phyloP scores from a whole-genome alignment of 2,888 invertebrate genomes.

The Drosophila parthenogenetica region DNA sequence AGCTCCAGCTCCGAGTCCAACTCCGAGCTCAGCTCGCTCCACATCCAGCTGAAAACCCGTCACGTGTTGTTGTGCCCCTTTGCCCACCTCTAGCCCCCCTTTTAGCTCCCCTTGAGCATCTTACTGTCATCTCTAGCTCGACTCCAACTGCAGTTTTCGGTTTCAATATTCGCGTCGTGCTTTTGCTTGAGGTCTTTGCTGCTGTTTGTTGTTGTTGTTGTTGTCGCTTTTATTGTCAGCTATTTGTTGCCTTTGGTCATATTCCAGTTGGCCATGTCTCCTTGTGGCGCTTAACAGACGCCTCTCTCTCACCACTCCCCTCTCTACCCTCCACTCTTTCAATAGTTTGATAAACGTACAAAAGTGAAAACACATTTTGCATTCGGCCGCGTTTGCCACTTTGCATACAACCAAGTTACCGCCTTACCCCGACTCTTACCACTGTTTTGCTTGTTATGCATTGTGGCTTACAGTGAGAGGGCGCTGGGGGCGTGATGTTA shows the following conservation, averaged over 20 bases:
- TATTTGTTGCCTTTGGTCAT: conserved; percentile 76
- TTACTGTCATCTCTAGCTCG: conserved; percentile 24
- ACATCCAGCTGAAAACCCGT: conserved; percentile 56
- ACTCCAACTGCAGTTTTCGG: conserved; percentile 68
- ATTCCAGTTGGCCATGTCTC: conserved; percentile 66
- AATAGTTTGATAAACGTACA: conserved; percentile 70
- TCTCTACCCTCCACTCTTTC: not conserved
- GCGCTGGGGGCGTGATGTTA: not conserved
- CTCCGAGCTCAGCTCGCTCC: conserved; percentile 46
- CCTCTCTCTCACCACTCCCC: conserved; percentile 8
- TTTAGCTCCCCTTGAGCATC: not conserved
- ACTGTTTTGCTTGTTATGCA: conserved; percentile 20
- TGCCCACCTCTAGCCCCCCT: not conserved
- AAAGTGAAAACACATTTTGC: conserved; percentile 76
- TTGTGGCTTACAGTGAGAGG: not conserved
- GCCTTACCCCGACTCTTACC: not conserved
- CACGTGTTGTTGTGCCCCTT: conserved; percentile 50
- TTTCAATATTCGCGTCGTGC: conserved; percentile 79
- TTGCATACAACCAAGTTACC: conserved; percentile 46
- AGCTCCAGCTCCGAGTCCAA: conserved; percentile 22
- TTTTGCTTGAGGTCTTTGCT: conserved; percentile 62
- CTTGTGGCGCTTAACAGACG: conserved; percentile 54
- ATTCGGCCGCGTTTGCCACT: conserved; percentile 53
- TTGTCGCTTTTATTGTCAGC: conserved; percentile 70
- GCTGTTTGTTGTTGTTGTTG: conserved; percentile 49